Base-by-base conservation (phyloP, 2,113 vertebrate species). In the Psittacara wagleri region DNA sequence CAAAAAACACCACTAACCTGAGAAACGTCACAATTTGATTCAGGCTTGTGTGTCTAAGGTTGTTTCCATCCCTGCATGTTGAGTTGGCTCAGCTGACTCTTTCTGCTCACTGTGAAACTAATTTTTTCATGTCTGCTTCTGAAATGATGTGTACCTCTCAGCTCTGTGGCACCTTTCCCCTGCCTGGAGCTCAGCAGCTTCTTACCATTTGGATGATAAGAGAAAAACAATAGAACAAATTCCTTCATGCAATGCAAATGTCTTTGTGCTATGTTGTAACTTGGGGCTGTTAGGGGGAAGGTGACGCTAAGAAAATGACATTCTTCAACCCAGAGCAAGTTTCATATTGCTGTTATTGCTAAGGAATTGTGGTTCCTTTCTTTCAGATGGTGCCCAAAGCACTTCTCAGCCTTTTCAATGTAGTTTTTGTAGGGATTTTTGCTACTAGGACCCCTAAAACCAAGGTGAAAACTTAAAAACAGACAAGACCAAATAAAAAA, bases 171-270 rank as follows among this genome's bases (percentile, higher is more conserved):
- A 61, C 44, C 41, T 43, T 81, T 57, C 48, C 33, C 31, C 41
- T 80, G 55, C 75, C 59, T 74, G 37, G 11, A 92, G 86, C 59
- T 79, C 72, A 55, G 27, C 31, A 67, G 1, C 33, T 88, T 64
- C 46, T 68, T 73, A 29, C 22, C 17, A 2, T 69, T 76, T 67
- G 80, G 27, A 27, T 68, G 39, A 48, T 64, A 78, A 73, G 61
- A 68, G 54, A 18, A 55, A 81, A 94, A 93, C 52, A 94, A 78
- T 29, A 88, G 54, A 49, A 83, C 44, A 87, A 96, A 83, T 73
- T 48, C 31, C 28, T 83, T 87, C 49, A 48, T 93, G 70, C 46
- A 59, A 54, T 91, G 67, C 86, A 86, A 83, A 89, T 93, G 57
- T 72, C 41, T 68, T 69, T 3, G 12, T 87, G 64, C 11, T 28